Percentiles rank a stretch among this genome's conserved stretches.
phyloP scores from a whole-genome alignment of 2,888 invertebrate genomes.

The Hirtodrosophila alboralis region DNA sequence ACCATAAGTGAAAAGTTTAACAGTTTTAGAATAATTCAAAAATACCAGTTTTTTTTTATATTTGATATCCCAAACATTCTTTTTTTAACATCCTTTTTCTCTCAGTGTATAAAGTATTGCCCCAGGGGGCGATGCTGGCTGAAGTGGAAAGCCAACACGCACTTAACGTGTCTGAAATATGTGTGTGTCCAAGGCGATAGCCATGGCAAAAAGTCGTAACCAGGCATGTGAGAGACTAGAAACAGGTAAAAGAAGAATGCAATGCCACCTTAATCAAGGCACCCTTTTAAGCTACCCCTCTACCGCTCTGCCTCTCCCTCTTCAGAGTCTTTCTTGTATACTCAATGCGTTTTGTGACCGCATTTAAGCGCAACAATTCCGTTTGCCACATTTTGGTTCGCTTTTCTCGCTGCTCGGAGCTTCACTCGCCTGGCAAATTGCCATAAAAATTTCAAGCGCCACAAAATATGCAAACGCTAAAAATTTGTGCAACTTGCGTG shows the following conservation, averaged over 20 bases:
- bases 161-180: conserved; percentile 49
- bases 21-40: no score
- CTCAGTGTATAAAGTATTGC: no score
- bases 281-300: not conserved
- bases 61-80: no score
- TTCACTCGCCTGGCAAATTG: conserved; percentile 72
- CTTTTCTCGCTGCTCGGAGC: conserved; percentile 40
- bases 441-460: conserved; percentile 77
- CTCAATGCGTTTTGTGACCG: conserved; percentile 39
- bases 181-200: conserved; percentile 63
- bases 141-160: conserved; percentile 3
- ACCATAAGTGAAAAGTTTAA: no score
- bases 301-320: not conserved
- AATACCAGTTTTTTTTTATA: no score
- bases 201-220: conserved; percentile 35
- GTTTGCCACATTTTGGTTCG: conserved; percentile 43
- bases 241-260: conserved; percentile 14
- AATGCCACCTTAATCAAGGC: not conserved
- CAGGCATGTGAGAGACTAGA: conserved; percentile 21
- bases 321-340: conserved; percentile 4
- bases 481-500: conserved; percentile 59
- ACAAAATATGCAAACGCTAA: conserved; percentile 73
- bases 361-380: conserved; percentile 65
- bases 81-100: no score
- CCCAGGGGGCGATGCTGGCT: no score